Evolutionary conservation across 2,797 vertebrate species (phyloP).

Genomic region (Anisognathus igniventris): DNA sequence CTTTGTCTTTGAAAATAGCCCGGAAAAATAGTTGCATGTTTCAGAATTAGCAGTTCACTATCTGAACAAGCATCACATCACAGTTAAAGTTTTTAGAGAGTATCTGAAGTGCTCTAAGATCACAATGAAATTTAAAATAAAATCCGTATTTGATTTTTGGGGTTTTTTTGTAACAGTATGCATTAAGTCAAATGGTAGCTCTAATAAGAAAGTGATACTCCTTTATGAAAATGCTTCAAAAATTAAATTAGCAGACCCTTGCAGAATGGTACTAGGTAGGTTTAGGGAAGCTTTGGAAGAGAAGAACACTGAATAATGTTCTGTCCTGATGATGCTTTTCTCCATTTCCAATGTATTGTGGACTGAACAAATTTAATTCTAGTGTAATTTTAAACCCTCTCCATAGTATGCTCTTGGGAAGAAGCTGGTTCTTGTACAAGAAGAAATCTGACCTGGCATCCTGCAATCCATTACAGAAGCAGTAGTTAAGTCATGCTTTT

Average conservation of each 20-base stretch:
- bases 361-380: not conserved
- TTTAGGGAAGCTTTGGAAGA: not conserved
- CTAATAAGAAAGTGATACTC: not conserved
- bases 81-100: not conserved
- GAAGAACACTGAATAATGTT: not conserved
- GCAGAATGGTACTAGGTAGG: not conserved
- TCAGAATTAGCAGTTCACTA: not conserved
- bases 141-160: not conserved
- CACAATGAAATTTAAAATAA: not conserved
- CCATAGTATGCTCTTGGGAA: not conserved
- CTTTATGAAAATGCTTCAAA: not conserved
- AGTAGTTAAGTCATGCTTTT: rapidly evolving
- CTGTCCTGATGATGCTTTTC: not conserved
- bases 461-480: not conserved
- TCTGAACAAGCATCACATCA: not conserved
- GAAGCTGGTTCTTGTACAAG: rapidly evolving
- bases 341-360: not conserved
- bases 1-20: not conserved
- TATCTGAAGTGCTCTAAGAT: not conserved
- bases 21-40: not conserved
- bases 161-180: not conserved
- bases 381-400: not conserved
- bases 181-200: not conserved
- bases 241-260: not conserved
- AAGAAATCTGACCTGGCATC: not conserved